phyloP scores from a whole-genome alignment of 2,113 vertebrate genomes.

The Oreochromis spilurus region DNA sequence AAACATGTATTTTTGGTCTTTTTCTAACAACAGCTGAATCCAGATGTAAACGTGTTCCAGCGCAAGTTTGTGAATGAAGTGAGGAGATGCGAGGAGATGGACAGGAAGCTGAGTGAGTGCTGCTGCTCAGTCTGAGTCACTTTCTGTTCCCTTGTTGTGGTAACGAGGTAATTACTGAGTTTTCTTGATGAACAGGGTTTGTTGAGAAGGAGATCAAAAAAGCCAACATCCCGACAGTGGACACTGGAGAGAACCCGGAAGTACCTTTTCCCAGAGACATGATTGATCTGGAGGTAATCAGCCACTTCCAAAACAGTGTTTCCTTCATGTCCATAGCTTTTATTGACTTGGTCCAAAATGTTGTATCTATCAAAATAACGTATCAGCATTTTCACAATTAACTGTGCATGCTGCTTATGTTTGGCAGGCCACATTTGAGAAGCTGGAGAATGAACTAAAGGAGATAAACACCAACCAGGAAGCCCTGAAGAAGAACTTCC shows the following conservation, averaged over 20 bases:
- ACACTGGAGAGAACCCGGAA: conserved; percentile 96
- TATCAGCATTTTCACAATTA: rapidly evolving
- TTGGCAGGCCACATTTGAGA: conserved; percentile 91
- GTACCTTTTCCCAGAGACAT: conserved; percentile 98
- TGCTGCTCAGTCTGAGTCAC: not conserved
- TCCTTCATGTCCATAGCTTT: not conserved
- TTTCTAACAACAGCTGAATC: conserved; percentile 80
- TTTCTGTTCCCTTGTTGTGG: not conserved
- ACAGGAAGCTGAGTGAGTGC: conserved; percentile 85
- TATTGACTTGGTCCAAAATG: not conserved
- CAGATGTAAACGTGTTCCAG: conserved; percentile 94
- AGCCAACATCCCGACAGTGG: conserved; percentile 86
- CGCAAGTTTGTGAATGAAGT: conserved; percentile 96
- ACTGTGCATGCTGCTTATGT: not conserved
- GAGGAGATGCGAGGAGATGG: conserved; percentile 92
- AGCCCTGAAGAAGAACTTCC: conserved; percentile 96
- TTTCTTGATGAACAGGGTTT: conserved; percentile 79
- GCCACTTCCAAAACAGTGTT: not conserved
- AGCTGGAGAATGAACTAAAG: conserved; percentile 96
- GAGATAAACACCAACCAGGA: conserved; percentile 99
- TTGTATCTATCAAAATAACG: not conserved
- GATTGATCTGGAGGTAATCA: conserved; percentile 92
- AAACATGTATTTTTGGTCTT: not conserved
- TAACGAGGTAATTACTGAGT: not conserved
- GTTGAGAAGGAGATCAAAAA: conserved; percentile 99